Base-by-base conservation (phyloP, 2,797 vertebrate species). In the Ptychadena robeensis region DNA sequence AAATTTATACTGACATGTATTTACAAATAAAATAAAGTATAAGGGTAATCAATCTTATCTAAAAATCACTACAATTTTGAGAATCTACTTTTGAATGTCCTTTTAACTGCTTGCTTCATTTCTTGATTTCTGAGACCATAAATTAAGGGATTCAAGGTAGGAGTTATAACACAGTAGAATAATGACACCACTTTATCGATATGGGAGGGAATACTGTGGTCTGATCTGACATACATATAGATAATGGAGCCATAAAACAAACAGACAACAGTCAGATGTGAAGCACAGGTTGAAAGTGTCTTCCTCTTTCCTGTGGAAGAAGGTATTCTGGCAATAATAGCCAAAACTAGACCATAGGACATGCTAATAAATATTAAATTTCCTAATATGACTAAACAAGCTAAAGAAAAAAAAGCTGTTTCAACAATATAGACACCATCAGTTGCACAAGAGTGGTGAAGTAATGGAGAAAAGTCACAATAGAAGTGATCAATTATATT, bases 221-320 rank as follows among this genome's bases (percentile, higher is more conserved):
- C 40, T 5, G 75, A 66, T 71, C 68, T 73, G 30, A 83, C 75
- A 57, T 79, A 83, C 77, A 85, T 85, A 10, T 80, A 85, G 14
- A 80, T 79, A 8, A 85, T 85, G 30, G 82, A 74, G 38, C 82
- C 82, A 64, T 85, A 85, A 64, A 85, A 85, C 53, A 85, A 74
- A 30, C 48, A 63, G n/a, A 85, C 77, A 34, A 85, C 82, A 8
- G 71, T 85, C 4, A 85, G 27, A 68, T 85, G 82, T n/a, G 82
- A 85, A 30, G 31, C 74, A 67, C 77, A 80, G 4, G 77, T 85
- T n/a, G 82, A 85, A 1, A 85, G 30, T 0, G 77, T 63, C 53
- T 57, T 80, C 11, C 25, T 75, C 10, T 77, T 69, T 2, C 82
- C 71, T 22, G 15, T 27, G 28, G 30, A 27, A 32, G 82, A 85